phyloP scores from a whole-genome alignment of 2,113 vertebrate species.

The Phoenicopterus ruber region DNA sequence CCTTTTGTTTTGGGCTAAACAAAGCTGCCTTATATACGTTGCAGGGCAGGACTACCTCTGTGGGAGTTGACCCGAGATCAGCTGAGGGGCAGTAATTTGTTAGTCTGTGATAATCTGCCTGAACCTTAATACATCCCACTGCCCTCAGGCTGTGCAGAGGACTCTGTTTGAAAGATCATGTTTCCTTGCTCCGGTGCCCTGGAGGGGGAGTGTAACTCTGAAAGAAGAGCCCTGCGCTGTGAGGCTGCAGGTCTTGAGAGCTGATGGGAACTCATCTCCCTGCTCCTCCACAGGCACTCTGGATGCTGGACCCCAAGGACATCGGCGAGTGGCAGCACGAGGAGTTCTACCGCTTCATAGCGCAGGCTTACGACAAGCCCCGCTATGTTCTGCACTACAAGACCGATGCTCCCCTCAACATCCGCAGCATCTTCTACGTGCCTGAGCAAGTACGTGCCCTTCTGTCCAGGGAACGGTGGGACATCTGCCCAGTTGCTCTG shows the following conservation, averaged over 20 bases:
- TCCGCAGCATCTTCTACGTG: constrained; percentile 95
- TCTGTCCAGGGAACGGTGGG: not conserved
- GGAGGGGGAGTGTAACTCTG: not conserved
- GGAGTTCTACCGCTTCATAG: constrained; percentile 92
- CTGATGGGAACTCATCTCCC: not conserved
- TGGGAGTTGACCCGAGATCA: not conserved
- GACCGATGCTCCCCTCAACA: constrained; percentile 91
- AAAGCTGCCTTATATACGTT: not conserved
- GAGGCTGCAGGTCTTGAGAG: not conserved
- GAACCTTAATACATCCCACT: not conserved
- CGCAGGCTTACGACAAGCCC: constrained; percentile 88
- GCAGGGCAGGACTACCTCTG: not conserved
- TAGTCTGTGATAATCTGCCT: not conserved
- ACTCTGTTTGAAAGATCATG: not conserved
- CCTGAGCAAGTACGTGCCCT: constrained; percentile 78
- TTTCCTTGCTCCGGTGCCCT: not conserved
- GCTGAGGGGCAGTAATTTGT: not conserved
- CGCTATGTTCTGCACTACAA: constrained; percentile 93
- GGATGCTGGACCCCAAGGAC: constrained; percentile 94
- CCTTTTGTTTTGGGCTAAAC: not conserved
- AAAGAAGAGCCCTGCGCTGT: not conserved
- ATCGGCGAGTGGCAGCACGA: constrained; percentile 90
- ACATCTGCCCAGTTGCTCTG: not conserved
- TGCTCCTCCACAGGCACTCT: constrained; percentile 81
- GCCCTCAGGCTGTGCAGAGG: not conserved